Conservation (phyloP, 2,888 invertebrate genomes). For the Apamea crenata region DNA sequence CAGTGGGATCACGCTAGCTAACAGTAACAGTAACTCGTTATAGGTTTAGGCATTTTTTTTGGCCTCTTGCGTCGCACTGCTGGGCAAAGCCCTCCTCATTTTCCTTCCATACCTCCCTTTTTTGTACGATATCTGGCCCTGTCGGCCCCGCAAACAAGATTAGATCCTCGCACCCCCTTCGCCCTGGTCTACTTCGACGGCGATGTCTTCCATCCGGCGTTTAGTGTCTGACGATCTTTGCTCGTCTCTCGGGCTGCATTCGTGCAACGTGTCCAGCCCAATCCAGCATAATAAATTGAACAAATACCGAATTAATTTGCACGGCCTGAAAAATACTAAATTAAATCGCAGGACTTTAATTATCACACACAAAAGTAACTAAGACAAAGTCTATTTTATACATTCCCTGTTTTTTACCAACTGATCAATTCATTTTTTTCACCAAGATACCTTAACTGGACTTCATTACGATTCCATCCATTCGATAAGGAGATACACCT, state of each 20-base stretch:
- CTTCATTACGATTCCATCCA: constrained; percentile 47
- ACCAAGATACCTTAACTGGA: constrained; percentile 8
- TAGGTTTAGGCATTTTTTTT: too few species aligned
- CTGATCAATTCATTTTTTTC: constrained; percentile 25
- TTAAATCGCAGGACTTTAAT: background rate
- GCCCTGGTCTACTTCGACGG: background rate
- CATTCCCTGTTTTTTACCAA: background rate
- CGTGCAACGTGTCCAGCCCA: background rate
- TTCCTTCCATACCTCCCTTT: background rate
- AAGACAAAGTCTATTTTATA: background rate
- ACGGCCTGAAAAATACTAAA: background rate
- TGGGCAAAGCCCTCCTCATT: background rate
- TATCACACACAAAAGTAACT: background rate
- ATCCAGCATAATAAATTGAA: background rate
- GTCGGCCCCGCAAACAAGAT: too few species aligned
- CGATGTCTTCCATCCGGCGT: background rate
- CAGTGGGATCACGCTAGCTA: too few species aligned
- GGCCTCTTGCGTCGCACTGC: too few species aligned
- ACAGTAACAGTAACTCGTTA: background rate
- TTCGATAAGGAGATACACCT: constrained; percentile 25
- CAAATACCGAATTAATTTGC: background rate
- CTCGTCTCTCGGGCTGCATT: background rate
- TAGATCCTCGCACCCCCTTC: background rate
- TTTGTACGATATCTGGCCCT: background rate
- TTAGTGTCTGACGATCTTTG: background rate